Evolutionary conservation across 2,113 vertebrate species (phyloP).

Genomic region (Entomyzon cyanotis): DNA sequence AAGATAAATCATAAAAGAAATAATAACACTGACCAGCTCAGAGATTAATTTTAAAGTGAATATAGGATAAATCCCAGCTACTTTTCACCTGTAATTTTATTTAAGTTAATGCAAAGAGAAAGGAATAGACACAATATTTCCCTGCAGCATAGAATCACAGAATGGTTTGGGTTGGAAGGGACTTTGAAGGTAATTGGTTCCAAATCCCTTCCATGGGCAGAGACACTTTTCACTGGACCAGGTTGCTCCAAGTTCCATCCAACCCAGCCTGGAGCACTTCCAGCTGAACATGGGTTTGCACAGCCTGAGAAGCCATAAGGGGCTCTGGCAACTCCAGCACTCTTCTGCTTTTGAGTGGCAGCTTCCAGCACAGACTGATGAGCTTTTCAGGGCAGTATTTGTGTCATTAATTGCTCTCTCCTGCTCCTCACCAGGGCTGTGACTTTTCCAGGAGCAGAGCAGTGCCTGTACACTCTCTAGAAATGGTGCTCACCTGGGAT

Average conservation of each 20-base stretch:
- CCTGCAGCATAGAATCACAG: neutral
- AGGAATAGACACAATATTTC: neutral
- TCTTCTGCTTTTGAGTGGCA: neutral
- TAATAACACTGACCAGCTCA: neutral
- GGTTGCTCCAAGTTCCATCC: neutral
- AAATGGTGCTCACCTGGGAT: neutral
- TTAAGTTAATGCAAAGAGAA: neutral
- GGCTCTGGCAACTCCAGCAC: neutral
- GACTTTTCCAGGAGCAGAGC: neutral
- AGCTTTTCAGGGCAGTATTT: neutral
- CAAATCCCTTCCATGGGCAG: neutral
- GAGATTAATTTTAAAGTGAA: neutral
- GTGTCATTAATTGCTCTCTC: neutral
- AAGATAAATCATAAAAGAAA: neutral
- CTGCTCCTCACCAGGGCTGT: neutral
- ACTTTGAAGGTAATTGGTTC: neutral
- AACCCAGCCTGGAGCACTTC: neutral
- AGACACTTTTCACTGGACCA: neutral
- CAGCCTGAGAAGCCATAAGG: neutral
- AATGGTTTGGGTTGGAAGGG: neutral
- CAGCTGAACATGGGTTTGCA: neutral
- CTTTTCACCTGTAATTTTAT: neutral
- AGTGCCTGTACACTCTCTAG: neutral
- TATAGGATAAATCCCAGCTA: neutral
- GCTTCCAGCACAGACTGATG: neutral